phyloP scores from a whole-genome alignment of 2,888 invertebrate genomes.

The Chelonus formosanus region DNA sequence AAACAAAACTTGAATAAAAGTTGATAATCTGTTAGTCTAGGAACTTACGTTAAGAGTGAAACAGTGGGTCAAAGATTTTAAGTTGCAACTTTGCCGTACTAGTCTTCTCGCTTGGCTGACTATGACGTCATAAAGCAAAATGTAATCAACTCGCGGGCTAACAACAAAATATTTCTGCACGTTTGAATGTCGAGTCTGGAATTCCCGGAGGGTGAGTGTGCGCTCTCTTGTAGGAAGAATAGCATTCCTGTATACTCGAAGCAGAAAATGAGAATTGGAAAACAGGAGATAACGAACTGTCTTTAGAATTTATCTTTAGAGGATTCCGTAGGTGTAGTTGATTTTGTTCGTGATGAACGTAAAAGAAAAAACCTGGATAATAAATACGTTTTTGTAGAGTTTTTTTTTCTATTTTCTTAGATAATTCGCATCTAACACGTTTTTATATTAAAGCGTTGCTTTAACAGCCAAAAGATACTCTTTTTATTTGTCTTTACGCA shows the following conservation, averaged over 20 bases:
- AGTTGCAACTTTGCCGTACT: background rate
- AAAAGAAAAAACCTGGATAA: no score
- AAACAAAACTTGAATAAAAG: no score
- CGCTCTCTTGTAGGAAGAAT: slow-evolving; percentile 9
- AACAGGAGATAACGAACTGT: slow-evolving; percentile 21
- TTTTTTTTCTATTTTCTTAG: no score
- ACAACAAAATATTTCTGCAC: slow-evolving; percentile 34
- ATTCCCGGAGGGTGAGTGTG: slow-evolving; percentile 3
- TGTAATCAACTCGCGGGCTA: slow-evolving; percentile 42
- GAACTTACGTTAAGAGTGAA: background rate
- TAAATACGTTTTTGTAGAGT: no score
- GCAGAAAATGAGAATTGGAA: slow-evolving; percentile 24
- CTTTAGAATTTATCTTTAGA: slow-evolving; percentile 19
- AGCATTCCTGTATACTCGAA: slow-evolving; percentile 7
- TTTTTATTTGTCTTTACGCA: no score
- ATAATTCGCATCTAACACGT: no score
- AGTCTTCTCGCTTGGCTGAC: slow-evolving; percentile 9
- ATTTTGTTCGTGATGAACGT: background rate
- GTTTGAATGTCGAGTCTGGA: slow-evolving; percentile 27
- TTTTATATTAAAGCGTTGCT: no score
- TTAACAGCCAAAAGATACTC: no score
- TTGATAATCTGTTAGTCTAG: no score
- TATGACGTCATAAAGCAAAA: slow-evolving; percentile 43
- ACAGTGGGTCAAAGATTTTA: background rate
- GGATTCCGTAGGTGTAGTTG: slow-evolving; percentile 16